Evolutionary conservation across 2,888 invertebrate species (phyloP).

Genomic region (Nematopogon swammerdamellus): DNA sequence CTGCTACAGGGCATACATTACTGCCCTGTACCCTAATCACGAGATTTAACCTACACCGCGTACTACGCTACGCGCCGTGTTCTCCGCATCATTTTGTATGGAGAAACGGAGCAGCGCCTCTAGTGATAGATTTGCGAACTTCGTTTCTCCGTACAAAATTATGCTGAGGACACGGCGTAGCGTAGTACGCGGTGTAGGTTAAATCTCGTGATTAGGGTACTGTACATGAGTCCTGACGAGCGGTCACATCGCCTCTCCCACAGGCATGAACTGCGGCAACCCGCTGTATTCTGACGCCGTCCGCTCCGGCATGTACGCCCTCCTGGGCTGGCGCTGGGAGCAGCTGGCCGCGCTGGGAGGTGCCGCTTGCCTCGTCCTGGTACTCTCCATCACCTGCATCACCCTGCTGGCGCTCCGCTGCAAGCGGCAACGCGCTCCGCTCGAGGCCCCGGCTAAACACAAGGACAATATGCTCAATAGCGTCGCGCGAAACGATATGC

Average conservation of each 20-base stretch:
- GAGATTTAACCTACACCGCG: too few relatives aligned
- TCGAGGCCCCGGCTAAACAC: slow-evolving; percentile 12
- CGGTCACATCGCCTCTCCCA: neutral
- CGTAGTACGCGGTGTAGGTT: too few relatives aligned
- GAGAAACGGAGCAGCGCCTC: too few relatives aligned
- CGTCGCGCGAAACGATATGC: slow-evolving; percentile 12
- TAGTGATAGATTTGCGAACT: too few relatives aligned
- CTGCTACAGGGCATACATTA: too few relatives aligned
- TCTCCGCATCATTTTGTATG: too few relatives aligned
- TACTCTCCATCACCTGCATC: slow-evolving; percentile 8
- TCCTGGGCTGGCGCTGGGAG: slow-evolving; percentile 19
- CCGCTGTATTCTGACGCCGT: slow-evolving; percentile 48
- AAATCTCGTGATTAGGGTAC: too few relatives aligned
- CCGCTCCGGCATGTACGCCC: slow-evolving; percentile 22
- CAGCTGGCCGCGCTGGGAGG: slow-evolving; percentile 8
- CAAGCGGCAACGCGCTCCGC: slow-evolving; percentile 26
- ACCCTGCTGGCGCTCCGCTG: slow-evolving; percentile 26
- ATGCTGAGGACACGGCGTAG: too few relatives aligned
- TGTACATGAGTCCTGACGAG: too few relatives aligned
- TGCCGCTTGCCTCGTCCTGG: slow-evolving; percentile 6
- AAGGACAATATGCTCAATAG: slow-evolving; percentile 21
- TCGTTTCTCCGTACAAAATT: too few relatives aligned
- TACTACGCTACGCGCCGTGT: too few relatives aligned
- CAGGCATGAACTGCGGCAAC: slow-evolving; percentile 35
- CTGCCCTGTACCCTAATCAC: too few relatives aligned